Conservation (phyloP, 2,888 invertebrate species). For the Coelopa pilipes region DNA sequence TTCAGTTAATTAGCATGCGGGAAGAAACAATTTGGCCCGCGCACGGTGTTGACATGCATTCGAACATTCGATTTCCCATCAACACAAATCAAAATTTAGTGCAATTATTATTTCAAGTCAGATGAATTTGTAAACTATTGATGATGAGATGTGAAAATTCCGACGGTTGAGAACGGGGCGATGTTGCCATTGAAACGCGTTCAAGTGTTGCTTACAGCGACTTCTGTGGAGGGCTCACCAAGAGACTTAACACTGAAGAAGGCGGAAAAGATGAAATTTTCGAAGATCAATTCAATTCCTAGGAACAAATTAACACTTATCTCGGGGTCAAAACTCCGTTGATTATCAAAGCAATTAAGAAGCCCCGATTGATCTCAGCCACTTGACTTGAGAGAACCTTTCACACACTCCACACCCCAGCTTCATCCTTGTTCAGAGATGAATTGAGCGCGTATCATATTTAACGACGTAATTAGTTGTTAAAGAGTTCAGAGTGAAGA, state of each 20-base stretch:
- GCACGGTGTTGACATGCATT: conserved; percentile 10
- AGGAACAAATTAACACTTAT: too few relatives aligned
- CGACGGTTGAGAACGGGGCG: background rate
- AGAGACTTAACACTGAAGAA: too few relatives aligned
- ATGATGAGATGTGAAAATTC: background rate
- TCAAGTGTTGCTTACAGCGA: background rate
- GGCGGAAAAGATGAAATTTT: too few relatives aligned
- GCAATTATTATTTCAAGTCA: conserved; percentile 19
- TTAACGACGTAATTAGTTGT: too few relatives aligned
- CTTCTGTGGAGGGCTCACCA: background rate
- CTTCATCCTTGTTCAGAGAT: background rate
- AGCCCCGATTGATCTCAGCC: background rate
- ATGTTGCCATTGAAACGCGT: background rate
- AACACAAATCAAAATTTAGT: conserved; percentile 17
- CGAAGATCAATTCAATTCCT: too few relatives aligned
- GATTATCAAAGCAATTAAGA: too few relatives aligned
- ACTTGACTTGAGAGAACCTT: conserved; percentile 31
- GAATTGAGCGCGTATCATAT: background rate
- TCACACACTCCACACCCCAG: conserved; percentile 22
- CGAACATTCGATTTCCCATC: conserved; percentile 3
- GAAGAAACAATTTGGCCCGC: background rate
- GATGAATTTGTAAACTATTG: background rate
- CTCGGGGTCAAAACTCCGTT: too few relatives aligned
- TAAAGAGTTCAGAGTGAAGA: background rate
- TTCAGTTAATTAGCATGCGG: background rate